These are phyloP conservation scores for Squalus acanthias DNA, from an alignment of 2,797 vertebrate genomes.

Conservation along the genomic window DNA sequence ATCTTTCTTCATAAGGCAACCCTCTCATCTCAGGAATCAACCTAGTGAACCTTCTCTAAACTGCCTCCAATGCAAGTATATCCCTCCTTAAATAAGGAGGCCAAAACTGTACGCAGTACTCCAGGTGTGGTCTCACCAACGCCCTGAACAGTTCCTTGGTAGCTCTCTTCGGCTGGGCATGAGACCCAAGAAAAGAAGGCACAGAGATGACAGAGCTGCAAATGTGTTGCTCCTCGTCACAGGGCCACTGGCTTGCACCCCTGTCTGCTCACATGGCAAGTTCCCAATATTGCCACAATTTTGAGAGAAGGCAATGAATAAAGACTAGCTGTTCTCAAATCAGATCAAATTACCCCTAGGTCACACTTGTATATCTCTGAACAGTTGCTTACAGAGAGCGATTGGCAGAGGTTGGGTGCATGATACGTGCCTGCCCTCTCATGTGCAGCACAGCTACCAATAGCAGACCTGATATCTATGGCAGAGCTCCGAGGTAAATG, in stretches of 20 bases:
- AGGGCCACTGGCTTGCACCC: neutral
- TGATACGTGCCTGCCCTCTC: neutral
- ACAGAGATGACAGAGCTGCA: neutral
- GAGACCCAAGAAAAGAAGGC: neutral
- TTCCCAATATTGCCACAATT: neutral
- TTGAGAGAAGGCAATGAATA: neutral
- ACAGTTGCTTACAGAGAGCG: neutral
- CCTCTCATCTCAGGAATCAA: no score
- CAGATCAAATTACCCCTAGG: neutral
- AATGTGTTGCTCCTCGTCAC: neutral
- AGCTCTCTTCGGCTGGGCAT: neutral
- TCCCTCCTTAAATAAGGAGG: no score
- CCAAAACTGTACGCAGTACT: no score
- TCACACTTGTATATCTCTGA: neutral
- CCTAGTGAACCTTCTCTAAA: no score
- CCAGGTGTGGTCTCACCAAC: no score
- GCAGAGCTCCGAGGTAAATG: neutral
- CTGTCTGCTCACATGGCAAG: neutral
- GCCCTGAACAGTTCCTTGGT: neutral
- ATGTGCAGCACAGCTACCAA: neutral
- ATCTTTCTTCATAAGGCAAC: no score
- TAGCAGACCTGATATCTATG: neutral
- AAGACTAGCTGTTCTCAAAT: neutral
- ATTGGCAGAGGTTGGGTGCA: neutral
- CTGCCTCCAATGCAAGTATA: no score